phyloP scores from a whole-genome alignment of 2,113 vertebrate genomes.

The Epinephelus fuscoguttatus region DNA sequence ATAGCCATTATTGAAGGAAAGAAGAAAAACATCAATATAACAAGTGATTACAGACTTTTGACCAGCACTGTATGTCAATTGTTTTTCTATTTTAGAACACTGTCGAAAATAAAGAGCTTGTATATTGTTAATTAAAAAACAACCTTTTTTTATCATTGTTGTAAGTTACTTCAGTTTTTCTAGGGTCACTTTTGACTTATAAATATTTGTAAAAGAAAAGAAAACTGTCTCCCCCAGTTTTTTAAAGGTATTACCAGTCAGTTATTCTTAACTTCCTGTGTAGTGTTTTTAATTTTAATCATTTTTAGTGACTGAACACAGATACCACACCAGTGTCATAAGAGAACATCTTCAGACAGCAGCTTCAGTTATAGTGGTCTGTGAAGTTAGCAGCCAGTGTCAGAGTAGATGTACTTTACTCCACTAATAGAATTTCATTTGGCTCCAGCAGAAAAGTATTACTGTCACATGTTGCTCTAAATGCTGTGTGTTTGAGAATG shows the following conservation, averaged over 20 bases:
- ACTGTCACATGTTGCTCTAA: neutral
- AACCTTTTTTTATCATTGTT: no score
- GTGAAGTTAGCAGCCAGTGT: neutral
- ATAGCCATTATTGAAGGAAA: no score
- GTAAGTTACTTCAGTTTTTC: no score
- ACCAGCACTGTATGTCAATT: no score
- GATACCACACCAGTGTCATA: neutral
- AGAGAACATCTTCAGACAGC: neutral
- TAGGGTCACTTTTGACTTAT: no score
- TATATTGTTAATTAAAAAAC: no score
- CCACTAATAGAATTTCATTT: conserved; percentile 7
- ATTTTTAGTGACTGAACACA: neutral
- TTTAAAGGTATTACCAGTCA: neutral
- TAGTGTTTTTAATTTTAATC: neutral
- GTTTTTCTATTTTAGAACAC: no score
- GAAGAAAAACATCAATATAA: no score
- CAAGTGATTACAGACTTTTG: no score
- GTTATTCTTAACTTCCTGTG: neutral
- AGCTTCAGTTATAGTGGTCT: neutral
- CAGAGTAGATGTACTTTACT: neutral
- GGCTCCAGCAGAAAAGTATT: neutral
- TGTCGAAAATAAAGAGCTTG: no score
- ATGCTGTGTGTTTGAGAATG: neutral
- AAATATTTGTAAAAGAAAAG: no score
- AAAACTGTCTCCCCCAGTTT: no score